These are phyloP conservation scores for Drosophila carrolli DNA, from an alignment of 1,140 invertebrate species.

Conservation along the genomic window DNA sequence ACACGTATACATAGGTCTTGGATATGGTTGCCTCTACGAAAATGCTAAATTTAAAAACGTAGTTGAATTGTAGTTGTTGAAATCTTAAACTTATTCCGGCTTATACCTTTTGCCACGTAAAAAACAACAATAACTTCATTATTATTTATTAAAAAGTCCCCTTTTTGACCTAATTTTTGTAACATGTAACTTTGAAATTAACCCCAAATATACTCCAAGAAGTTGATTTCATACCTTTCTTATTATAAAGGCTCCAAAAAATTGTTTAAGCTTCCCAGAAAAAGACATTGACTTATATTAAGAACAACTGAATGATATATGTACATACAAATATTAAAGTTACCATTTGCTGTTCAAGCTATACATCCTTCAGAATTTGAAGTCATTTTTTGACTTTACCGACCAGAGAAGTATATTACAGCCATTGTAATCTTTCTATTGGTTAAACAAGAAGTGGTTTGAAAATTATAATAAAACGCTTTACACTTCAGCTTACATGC, in stretches of 20 bases:
- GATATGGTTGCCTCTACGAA: slow-evolving; percentile 12
- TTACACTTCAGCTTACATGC: slow-evolving; percentile 32
- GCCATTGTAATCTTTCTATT: neutral
- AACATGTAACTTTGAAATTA: too few species aligned
- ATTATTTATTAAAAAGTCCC: too few species aligned
- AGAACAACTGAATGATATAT: neutral
- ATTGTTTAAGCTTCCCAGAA: too few species aligned
- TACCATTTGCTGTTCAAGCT: too few species aligned
- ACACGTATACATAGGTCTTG: slow-evolving; percentile 1
- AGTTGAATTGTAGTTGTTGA: neutral
- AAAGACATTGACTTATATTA: too few species aligned
- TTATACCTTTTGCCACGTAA: too few species aligned
- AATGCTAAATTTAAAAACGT: neutral
- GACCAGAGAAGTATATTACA: neutral
- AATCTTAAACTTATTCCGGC: neutral
- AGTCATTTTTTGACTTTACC: too few species aligned
- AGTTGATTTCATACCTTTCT: too few species aligned
- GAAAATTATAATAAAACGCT: neutral
- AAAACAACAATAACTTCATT: too few species aligned
- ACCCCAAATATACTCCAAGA: too few species aligned
- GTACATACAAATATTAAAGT: neutral
- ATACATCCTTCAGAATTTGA: neutral
- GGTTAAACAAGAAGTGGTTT: neutral
- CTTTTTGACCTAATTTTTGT: too few species aligned
- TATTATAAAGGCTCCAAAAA: too few species aligned